Evolutionary conservation across 1,140 invertebrate genomes (phyloP), one percentile per base, ranked within the genome.

Genomic region (Laodelphax striatellus): DNA sequence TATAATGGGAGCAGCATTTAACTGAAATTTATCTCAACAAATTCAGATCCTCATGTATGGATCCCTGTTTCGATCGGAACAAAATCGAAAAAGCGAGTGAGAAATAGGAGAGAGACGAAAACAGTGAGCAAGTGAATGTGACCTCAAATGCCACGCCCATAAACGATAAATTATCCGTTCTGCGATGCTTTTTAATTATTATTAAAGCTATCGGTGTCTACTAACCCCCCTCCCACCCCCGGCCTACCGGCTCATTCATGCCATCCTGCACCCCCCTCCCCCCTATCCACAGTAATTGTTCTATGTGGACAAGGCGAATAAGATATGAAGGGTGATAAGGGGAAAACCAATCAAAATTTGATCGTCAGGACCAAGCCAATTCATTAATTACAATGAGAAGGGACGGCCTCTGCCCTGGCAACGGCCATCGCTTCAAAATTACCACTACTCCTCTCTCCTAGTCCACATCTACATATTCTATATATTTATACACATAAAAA

Each of bases 131-230:
- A 22, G 46, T 50, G 8, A 9, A 19, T 50, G 46, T 22, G 46
- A 50, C 46, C 46, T 50, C 46, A 19, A 50, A 50, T 17, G 46
- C 16, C 46, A 50, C 46, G 46, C 46, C 46, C 46, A 6, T 50
- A 50, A 19, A 22, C 46, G 16, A 50, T 50, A 50, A 50, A 50
- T 50, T 50, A 50, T 50, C 46, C 46, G 46, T 22, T 50, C 46
- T 22, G 46, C n/a, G 46, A 50, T 50, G 46, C 46, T 50, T 50
- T 50, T 50, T 50, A 50, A 50, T 50, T 50, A 50, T 50, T 50
- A 50, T 50, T 50, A 50, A 50, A 50, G 46, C 46, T 50, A 50
- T 50, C 16, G 16, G 6, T 11, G 21, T 50, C 46, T 50, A 5
- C 21, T 17, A 5, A 9, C 10, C 21, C 16, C 46, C 21, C 3